phyloP scores from a whole-genome alignment of 2,113 vertebrate species.

The Phaethornis superciliosus region DNA sequence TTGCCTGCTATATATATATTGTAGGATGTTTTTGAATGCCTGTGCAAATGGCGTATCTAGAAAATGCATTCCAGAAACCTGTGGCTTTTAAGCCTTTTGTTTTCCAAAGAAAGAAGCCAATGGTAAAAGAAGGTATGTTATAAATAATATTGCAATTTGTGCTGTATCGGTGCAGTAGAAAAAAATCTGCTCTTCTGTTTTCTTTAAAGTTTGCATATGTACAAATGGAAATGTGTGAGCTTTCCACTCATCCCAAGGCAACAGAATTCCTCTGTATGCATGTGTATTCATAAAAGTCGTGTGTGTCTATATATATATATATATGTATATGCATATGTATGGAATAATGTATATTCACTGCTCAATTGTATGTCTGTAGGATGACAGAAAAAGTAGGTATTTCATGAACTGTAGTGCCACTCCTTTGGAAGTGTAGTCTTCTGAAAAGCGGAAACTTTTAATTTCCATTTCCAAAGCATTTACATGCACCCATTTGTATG shows the following conservation, averaged over 20 bases:
- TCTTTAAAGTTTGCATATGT: not conserved
- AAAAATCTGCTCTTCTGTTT: not conserved
- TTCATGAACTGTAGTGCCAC: not conserved
- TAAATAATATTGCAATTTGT: not conserved
- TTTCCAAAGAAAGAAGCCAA: not conserved
- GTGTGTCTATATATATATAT: not conserved
- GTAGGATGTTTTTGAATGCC: not conserved
- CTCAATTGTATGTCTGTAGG: not conserved
- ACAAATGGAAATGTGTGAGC: not conserved
- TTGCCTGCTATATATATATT: constrained; percentile 1
- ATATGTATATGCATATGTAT: no score
- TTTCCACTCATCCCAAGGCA: not conserved
- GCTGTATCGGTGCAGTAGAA: not conserved
- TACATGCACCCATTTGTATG: not conserved
- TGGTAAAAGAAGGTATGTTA: not conserved
- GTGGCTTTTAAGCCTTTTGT: constrained; percentile 4
- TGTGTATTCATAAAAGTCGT: not conserved
- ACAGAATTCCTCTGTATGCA: not conserved
- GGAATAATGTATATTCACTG: not conserved
- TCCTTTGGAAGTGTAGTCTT: not conserved
- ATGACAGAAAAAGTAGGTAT: not conserved
- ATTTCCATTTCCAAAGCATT: not conserved
- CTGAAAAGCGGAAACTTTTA: not conserved
- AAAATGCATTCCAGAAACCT: constrained; percentile 1
- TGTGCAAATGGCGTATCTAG: not conserved